phyloP scores from a whole-genome alignment of 2,797 vertebrate species.

The Melanotaenia boesemani region DNA sequence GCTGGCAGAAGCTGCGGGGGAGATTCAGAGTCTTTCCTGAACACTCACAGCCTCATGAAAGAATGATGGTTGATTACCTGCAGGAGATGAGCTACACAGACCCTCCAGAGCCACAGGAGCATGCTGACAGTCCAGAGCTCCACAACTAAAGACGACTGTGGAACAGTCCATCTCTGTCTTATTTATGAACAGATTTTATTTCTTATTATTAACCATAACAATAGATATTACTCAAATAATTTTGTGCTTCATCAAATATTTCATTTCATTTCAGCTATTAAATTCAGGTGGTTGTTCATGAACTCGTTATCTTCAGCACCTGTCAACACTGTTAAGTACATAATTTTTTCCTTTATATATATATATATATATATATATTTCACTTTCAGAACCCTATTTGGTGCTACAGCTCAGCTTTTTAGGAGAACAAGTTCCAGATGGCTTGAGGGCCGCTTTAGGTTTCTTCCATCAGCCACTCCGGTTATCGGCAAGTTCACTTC shows the following conservation, averaged over 20 bases:
- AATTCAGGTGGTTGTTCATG: conserved; percentile 1
- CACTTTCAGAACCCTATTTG: conserved; percentile 28
- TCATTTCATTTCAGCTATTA: background rate
- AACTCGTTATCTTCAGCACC: conserved; percentile 21
- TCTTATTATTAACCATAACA: conserved; percentile 13
- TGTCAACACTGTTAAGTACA: conserved; percentile 6
- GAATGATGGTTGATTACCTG: conserved; percentile 84
- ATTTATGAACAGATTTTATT: conserved; percentile 8
- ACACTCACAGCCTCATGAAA: conserved; percentile 84
- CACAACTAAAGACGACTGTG: conserved; percentile 29
- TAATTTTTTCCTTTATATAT: too few relatives aligned
- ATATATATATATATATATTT: background rate
- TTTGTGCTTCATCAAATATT: too few relatives aligned
- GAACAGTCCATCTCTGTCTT: conserved; percentile 23
- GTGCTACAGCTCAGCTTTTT: conserved; percentile 45
- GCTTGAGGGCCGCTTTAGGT: conserved; percentile 58
- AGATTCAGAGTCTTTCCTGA: conserved; percentile 69
- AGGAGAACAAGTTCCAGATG: conserved; percentile 82
- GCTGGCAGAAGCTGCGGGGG: conserved; percentile 71
- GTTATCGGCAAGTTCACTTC: conserved; percentile 83
- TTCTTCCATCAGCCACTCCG: conserved; percentile 69
- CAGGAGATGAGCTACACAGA: conserved; percentile 73
- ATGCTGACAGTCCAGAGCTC: conserved; percentile 44
- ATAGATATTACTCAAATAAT: conserved; percentile 6
- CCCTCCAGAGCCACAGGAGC: conserved; percentile 62